Percentiles rank a stretch among this genome's conserved stretches.
phyloP scores from a whole-genome alignment of 2,797 vertebrate species.

The Channa striata region DNA sequence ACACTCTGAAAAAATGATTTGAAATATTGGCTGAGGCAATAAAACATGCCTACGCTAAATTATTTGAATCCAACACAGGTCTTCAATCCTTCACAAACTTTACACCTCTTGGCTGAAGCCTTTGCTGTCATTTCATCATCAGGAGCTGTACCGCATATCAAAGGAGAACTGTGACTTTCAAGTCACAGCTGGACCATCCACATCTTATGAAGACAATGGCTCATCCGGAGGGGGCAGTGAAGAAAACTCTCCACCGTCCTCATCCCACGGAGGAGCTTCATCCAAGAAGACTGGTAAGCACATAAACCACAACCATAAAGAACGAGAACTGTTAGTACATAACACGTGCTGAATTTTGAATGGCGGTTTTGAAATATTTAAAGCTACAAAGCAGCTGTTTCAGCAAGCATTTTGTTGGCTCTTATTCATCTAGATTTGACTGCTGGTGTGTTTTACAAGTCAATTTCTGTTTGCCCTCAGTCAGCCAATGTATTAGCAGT shows the following conservation, averaged over 20 bases:
- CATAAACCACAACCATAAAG: not conserved
- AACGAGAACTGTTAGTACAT: no score
- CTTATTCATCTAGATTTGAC: no score
- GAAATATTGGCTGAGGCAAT: slow-evolving; percentile 37
- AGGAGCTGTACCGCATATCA: slow-evolving; percentile 95
- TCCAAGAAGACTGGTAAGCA: slow-evolving; percentile 79
- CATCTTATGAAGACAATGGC: slow-evolving; percentile 84
- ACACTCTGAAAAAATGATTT: slow-evolving; percentile 22
- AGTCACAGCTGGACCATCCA: slow-evolving; percentile 81
- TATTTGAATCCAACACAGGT: not conserved
- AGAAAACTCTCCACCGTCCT: slow-evolving; percentile 83
- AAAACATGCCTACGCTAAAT: slow-evolving; percentile 30
- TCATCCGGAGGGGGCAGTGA: slow-evolving; percentile 90
- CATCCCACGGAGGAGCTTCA: slow-evolving; percentile 55
- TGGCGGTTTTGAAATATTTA: not conserved
- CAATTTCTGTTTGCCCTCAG: no score
- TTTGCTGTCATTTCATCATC: slow-evolving; percentile 17
- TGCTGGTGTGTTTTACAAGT: no score
- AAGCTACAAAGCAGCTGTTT: not conserved
- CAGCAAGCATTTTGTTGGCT: no score
- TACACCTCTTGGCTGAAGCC: slow-evolving; percentile 12
- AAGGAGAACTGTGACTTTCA: slow-evolving; percentile 92
- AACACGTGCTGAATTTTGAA: no score
- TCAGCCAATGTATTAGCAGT: not conserved
- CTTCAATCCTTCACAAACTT: slow-evolving; percentile 26